Evolutionary conservation across 2,888 invertebrate species (phyloP), one percentile per base, ranked within the genome.

Genomic region (Biston betularia): DNA sequence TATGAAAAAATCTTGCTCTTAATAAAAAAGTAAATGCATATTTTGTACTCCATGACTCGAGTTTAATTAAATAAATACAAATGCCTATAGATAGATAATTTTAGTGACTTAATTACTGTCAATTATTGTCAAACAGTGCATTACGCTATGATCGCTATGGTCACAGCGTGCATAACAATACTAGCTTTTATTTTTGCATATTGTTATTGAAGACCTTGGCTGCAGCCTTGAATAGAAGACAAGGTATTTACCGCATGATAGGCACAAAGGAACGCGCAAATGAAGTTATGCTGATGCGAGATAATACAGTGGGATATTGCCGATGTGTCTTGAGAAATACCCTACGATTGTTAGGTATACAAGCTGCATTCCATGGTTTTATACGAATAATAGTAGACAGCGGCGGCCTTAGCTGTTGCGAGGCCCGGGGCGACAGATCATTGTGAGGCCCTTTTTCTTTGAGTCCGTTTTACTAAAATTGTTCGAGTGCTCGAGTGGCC

Each of bases 241-340:
- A 50, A 55, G 57, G 48, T 33, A 50, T 42, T 44, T 24, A 49
- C 42, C 46, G 53, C 46, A 57, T 63, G 58, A 67, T 52, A 56
- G 34, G 35, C 58, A 45, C 63, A 49, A 15, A 62, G 58, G 62
- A 54, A 46, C 50, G 67, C 54, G 55, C 54, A 63, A 67, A 68
- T 63, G 59, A 55, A 63, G n/a, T 68, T 63, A 63, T 63, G 59
- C 49, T 59, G 59, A 63, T 68, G 45, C 50, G 44, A 63, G 61
- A 55, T 45, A 46, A 63, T 59, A 35, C 46, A 45, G 38, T 33
- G 45, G 24, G 54, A 48, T 66, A 57, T 57, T 52, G 40, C 38
- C 53, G 46, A 46, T 52, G 33, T 34, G 35, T 40, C 50, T 11
- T 38, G 58, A 40, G 57, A 48, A 35, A 48, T 66, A 44, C 45